These are phyloP conservation scores for Burhinus oedicnemus DNA, from an alignment of 2,113 vertebrate genomes.

Conservation along the genomic window DNA sequence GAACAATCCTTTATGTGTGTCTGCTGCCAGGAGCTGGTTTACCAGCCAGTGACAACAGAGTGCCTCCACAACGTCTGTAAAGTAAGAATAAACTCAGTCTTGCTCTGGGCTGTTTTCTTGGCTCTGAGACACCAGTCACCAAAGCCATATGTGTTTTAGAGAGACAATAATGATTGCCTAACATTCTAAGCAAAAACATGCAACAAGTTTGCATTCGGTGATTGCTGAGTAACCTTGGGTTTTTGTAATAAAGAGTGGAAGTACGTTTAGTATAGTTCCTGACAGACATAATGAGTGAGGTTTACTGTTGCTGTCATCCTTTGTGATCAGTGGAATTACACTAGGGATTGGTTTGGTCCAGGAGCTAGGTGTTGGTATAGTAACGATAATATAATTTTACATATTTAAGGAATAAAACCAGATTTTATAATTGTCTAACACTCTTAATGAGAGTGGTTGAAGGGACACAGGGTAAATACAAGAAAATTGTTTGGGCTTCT, in stretches of 20 bases:
- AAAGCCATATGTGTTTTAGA: not conserved
- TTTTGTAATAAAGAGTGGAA: not conserved
- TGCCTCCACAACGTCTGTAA: constrained; percentile 98
- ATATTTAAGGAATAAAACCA: not conserved
- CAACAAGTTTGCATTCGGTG: not conserved
- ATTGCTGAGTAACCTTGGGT: not conserved
- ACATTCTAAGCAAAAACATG: not conserved
- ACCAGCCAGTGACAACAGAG: constrained; percentile 93
- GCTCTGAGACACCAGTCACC: not conserved
- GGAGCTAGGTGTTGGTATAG: not conserved
- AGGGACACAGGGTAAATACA: not conserved
- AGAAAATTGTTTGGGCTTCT: not conserved
- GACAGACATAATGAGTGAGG: not conserved
- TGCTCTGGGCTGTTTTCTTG: not conserved
- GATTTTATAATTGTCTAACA: not conserved
- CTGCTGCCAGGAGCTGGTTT: constrained; percentile 97
- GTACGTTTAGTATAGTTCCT: not conserved
- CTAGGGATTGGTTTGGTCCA: not conserved
- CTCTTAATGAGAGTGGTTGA: not conserved
- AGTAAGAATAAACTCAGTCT: constrained; percentile 74
- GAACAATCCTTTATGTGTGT: constrained; percentile 99
- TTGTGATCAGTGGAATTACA: not conserved
- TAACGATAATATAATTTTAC: not conserved
- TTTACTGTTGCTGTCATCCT: not conserved
- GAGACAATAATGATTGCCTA: not conserved